phyloP scores from a whole-genome alignment of 2,888 invertebrate species.

The Folsomia candida region DNA sequence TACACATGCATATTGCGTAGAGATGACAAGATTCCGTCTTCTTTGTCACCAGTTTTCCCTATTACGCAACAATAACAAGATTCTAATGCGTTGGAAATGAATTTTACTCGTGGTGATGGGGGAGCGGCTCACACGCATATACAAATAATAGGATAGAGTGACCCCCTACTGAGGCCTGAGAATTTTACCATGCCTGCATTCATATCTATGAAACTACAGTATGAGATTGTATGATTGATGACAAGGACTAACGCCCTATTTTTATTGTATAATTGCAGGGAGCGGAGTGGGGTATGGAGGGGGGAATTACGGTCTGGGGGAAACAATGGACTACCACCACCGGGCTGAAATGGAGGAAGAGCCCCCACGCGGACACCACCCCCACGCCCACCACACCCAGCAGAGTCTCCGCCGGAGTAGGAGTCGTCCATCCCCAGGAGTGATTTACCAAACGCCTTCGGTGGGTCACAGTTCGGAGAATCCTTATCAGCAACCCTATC shows the following conservation, averaged over 20 bases:
- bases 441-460: slow-evolving; percentile 53
- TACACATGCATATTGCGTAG: too few relatives aligned
- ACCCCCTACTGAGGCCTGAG: too few relatives aligned
- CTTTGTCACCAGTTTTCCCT: too few relatives aligned
- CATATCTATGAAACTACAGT: not conserved
- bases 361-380: slow-evolving; percentile 51
- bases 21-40: too few relatives aligned
- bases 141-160: too few relatives aligned
- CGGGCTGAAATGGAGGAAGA: not conserved
- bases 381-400: slow-evolving; percentile 56
- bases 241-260: too few relatives aligned
- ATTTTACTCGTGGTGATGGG: too few relatives aligned
- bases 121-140: too few relatives aligned
- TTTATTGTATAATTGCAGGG: slow-evolving; percentile 31
- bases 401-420: slow-evolving; percentile 42
- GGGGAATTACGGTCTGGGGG: slow-evolving; percentile 30
- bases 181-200: not conserved
- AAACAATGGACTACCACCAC: not conserved
- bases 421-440: slow-evolving; percentile 35
- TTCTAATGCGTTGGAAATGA: too few relatives aligned
- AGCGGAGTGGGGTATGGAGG: slow-evolving; percentile 48
- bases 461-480: slow-evolving; percentile 41
- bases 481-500: slow-evolving; percentile 49
- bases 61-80: too few relatives aligned
- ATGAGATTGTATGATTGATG: too few relatives aligned